Evolutionary conservation across 2,797 vertebrate genomes (phyloP), one percentile per base, ranked within the genome.

Genomic region (Melanitta fusca): DNA sequence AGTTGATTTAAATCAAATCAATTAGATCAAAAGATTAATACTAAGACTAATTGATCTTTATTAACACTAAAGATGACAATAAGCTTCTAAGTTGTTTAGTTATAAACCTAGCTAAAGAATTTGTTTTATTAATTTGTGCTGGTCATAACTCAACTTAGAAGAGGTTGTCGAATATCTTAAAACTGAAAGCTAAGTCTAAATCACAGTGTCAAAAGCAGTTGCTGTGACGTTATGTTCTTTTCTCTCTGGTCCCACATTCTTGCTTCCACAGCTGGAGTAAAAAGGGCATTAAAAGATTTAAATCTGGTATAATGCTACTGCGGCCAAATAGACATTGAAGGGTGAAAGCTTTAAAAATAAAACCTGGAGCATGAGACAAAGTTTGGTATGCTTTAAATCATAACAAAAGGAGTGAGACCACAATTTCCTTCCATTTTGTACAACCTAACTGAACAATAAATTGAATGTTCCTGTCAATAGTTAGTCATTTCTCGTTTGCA

Each of bases 211-310:
- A 64, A 80, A 89, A 53, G 5, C 58, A 57, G 47, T 22, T 84
- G 12, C 18, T 84, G 43, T 70, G 27, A 56, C 0, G 0, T 10
- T 61, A 38, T 4, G 9, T 11, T 39, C 8, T 80, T 66, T 80
- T 60, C 13, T 56, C 32, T 69, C 17, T 11, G 11, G 20, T 3
- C 25, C 11, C 36, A 45, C 38, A 34, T 36, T 51, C 17, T 30
- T 82, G 8, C 11, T 60, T 13, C 13, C 9, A 9, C 19, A 61
- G 22, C 13, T 74, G 16, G 10, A 69, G 5, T 20, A 80, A 84
- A 57, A 64, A 22, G 21, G 2, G 6, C 8, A 25, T 20, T 53
- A 68, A 49, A 41, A 85, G 20, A 49, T 34, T 30, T 38, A 28
- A 70, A 38, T 38, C 25, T 51, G 9, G 34, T 51, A 36, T 28